Conservation (phyloP, 2,888 invertebrate genomes). For the Pachycephus smyrnensis region DNA sequence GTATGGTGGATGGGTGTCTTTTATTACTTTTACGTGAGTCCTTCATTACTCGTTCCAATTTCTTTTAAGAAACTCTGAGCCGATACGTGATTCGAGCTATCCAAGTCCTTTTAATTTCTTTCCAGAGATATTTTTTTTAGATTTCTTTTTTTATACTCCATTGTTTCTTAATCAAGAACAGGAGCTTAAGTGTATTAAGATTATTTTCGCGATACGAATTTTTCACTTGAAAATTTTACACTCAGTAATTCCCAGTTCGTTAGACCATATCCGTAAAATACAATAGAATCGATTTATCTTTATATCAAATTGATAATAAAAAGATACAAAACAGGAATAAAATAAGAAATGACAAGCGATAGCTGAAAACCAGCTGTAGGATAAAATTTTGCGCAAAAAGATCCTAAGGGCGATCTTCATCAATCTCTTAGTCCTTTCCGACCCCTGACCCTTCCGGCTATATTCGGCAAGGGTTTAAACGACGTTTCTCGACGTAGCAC, state of each 20-base stretch:
- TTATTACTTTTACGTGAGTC: neutral
- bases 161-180: neutral
- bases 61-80: neutral
- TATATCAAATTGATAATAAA: neutral
- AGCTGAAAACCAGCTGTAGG: neutral
- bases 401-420: neutral
- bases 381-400: neutral
- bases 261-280: neutral
- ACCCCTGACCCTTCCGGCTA: neutral
- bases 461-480: neutral
- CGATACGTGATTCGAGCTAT: neutral
- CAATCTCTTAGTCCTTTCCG: slow-evolving; percentile 4
- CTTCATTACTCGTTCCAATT: neutral
- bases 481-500: neutral
- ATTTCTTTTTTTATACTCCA: neutral
- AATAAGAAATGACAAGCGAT: neutral
- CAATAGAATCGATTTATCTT: neutral
- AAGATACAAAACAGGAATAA: neutral
- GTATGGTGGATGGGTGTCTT: neutral
- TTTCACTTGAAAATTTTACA: neutral
- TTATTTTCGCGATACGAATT: neutral
- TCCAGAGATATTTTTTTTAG: neutral
- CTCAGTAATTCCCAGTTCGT: neutral
- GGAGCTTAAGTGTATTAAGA: neutral
- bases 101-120: neutral